Conservation (phyloP, 2,113 vertebrate genomes). For the Aplodontia rufa region DNA sequence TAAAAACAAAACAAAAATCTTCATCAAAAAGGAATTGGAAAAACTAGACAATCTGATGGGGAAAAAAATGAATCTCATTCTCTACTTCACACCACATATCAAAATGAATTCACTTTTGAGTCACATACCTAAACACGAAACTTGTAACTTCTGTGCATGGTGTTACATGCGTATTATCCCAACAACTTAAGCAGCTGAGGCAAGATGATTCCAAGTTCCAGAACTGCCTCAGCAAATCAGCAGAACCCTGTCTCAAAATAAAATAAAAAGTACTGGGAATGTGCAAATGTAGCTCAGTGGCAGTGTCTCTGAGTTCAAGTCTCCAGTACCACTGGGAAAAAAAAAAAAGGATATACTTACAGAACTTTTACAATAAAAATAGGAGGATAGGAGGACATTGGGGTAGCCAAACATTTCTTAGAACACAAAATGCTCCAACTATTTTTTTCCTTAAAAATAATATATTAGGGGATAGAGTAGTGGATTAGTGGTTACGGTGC, state of each 20-base stretch:
- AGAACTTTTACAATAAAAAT: neutral
- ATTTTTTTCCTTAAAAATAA: neutral
- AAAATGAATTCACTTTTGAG: neutral
- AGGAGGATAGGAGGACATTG: neutral
- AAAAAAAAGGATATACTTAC: neutral
- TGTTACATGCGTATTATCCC: no score
- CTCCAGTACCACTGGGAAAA: no score
- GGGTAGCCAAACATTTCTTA: neutral
- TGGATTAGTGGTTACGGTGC: no score
- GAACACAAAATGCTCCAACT: neutral
- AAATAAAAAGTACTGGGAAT: no score
- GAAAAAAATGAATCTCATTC: neutral
- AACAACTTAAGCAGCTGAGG: no score
- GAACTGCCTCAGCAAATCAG: no score
- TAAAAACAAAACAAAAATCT: neutral
- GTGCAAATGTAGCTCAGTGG: no score
- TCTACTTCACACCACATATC: neutral
- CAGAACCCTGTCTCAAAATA: no score
- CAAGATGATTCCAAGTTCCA: no score
- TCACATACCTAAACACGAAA: neutral
- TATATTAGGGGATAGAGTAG: no score
- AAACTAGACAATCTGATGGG: neutral
- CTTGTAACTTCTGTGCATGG: no score
- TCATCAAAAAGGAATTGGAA: neutral
- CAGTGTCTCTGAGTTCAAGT: no score